Evolutionary conservation across 2,888 invertebrate genomes (phyloP), one percentile per base, ranked within the genome.

Genomic region (Ophion costatus): DNA sequence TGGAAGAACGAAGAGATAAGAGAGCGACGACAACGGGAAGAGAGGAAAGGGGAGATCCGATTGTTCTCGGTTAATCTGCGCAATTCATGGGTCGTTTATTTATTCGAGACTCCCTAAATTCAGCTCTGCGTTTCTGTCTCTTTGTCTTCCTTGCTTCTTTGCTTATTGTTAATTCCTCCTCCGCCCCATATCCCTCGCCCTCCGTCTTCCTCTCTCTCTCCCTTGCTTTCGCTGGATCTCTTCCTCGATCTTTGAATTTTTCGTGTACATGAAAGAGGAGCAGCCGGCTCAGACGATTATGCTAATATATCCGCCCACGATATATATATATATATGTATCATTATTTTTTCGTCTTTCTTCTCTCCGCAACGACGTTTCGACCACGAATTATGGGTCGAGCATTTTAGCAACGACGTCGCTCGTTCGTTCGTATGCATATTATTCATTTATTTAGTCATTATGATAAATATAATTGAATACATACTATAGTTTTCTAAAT

Each of bases 301-400:
- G 86, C 83, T 85, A 87, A 87, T 86, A 83, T 81, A 75, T 85
- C 78, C 85, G 82, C 86, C 86, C 86, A 86, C 86, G 79, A 83
- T 82, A 57, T 79, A 80, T 67, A 66, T 74, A 71, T 79, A 64
- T 45, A 82, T 61, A 70, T 42, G 61, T 57, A 75, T 64, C 6
- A 38, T 29, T n/a, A 24, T 33, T 76, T 38, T 67, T 29, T 64
- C 66, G 6, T 70, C 75, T 71, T 59, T 67, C 42, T 81, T 70
- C 38, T 74, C 24, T 22, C 42, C 17, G 51, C n/a, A 38, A 64
- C 51, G 29, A 74, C 66, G 33, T 51, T 51, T 51, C 51, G 51
- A 51, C 17, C 51, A 51, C 51, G 51, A 51, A 14, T 51, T 51
- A 51, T 51, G 14, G 17, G 11, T 17, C 51, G 51, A 51, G 14